Conservation (phyloP, 2,888 invertebrate species). For the Hydroisotoma schaefferi region DNA sequence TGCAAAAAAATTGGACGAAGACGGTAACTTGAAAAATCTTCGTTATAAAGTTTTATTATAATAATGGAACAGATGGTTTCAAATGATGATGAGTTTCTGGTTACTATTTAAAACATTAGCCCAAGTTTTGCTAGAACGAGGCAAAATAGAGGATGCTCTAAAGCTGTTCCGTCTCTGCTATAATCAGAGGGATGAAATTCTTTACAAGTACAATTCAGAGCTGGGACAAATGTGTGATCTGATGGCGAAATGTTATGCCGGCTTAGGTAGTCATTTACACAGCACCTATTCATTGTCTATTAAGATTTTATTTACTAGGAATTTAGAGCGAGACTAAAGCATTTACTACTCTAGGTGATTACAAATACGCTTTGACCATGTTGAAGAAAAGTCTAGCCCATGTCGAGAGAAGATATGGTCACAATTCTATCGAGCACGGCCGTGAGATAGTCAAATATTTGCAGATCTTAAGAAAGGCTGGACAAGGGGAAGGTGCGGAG, state of each 20-base stretch:
- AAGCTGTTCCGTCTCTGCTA: constrained; percentile 49
- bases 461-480: background rate
- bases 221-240: constrained; percentile 55
- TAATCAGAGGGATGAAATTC: background rate
- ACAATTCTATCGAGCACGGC: constrained; percentile 63
- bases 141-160: constrained; percentile 52
- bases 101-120: constrained; percentile 19
- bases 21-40: constrained; percentile 32
- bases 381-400: constrained; percentile 60
- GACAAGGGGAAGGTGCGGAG: too few species aligned
- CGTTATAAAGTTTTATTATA: constrained; percentile 7
- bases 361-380: constrained; percentile 52
- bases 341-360: constrained; percentile 51
- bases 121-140: constrained; percentile 43
- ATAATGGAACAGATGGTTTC: too few species aligned
- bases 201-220: constrained; percentile 38
- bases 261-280: constrained; percentile 52
- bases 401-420: constrained; percentile 62
- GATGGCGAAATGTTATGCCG: constrained; percentile 57
- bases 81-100: too few species aligned
- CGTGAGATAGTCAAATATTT: constrained; percentile 61
- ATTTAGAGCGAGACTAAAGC: too few species aligned
- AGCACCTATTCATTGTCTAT: background rate
- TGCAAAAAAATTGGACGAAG: constrained; percentile 29
- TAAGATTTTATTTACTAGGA: background rate